Evolutionary conservation across 1,140 invertebrate species (phyloP).

Genomic region (Globodera rostochiensis): DNA sequence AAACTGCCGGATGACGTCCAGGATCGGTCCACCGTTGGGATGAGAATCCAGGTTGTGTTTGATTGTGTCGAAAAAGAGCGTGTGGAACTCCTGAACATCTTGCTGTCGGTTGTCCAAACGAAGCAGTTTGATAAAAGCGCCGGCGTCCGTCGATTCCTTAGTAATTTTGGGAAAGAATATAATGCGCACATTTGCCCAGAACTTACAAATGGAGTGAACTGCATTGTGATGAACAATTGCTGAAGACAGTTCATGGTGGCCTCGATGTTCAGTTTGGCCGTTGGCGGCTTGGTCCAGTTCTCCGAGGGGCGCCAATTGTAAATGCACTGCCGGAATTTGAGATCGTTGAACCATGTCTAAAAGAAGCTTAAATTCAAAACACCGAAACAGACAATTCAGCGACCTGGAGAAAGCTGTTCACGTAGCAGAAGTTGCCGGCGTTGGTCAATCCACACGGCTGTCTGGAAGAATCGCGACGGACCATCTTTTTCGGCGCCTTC

Average conservation of each 20-base stretch:
- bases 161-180: background rate
- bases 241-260: constrained; percentile 55
- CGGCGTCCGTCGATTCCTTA: constrained; percentile 49
- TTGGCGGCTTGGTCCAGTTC: constrained; percentile 39
- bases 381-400: background rate
- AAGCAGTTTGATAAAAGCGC: constrained; percentile 47
- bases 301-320: constrained; percentile 53
- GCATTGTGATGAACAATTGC: constrained; percentile 55
- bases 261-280: constrained; percentile 57
- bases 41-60: constrained; percentile 49
- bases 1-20: constrained; percentile 28
- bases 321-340: constrained; percentile 57
- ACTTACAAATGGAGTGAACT: constrained; percentile 61
- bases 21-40: constrained; percentile 51
- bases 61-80: constrained; percentile 56
- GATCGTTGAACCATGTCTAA: constrained; percentile 62
- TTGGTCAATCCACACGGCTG: constrained; percentile 59
- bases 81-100: constrained; percentile 63
- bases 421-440: constrained; percentile 61
- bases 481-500: constrained; percentile 34
- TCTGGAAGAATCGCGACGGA: constrained; percentile 39
- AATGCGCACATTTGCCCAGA: no score
- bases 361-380: constrained; percentile 27
- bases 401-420: constrained; percentile 64
- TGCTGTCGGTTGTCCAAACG: constrained; percentile 58